Base-by-base conservation (phyloP, 2,888 invertebrate genomes). In the Xylota sylvarum region DNA sequence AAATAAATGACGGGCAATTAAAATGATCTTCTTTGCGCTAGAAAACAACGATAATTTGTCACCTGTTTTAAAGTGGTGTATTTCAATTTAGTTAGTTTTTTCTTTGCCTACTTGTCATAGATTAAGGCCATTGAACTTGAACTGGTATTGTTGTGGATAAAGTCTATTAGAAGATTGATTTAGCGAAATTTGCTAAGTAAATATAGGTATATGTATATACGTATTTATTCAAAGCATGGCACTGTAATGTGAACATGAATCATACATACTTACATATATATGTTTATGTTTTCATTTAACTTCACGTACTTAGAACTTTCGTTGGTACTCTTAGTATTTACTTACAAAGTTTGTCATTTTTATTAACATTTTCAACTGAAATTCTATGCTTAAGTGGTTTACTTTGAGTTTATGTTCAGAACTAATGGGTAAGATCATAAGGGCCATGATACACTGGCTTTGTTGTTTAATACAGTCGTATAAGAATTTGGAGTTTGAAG, bases 301-400 rank as follows among this genome's bases (percentile, higher is more conserved):
- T 9, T 10, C 9, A 10, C 9, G n/a, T 5, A 32, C n/a, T 23
- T 43, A 40, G 1, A 40, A 40, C 7, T 17, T 5, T 46, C 1
- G 0, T 3, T 17, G 6, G 5, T 46, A n/a, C n/a, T n/a, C n/a
- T n/a, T n/a, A 4, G 17, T 17, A 17, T 46, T 40, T 27, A 12
- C 19, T 60, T 17, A 17, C 14, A 5, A n/a, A 27, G 27, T 14
- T 43, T 60, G 40, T 23, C 3, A 7, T 27, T 23, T 6, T 23
- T 43, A 60, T 60, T 43, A 60, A 14, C 60, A n/a, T 5, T 9
- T 2, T 6, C 17, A 46, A 46, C 14, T 46, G 46, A 58, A 19
- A 9, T 35, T 17, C 19, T n/a, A 30, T 32, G 32, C 3, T 32
- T 32, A 32, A 32, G 32, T 32, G 32, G 32, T 32, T 32, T 32